Percentiles rank a stretch among this genome's conserved stretches.
Evolutionary conservation across 2,113 vertebrate genomes (phyloP).

Genomic region (Edolisoma coerulescens): DNA sequence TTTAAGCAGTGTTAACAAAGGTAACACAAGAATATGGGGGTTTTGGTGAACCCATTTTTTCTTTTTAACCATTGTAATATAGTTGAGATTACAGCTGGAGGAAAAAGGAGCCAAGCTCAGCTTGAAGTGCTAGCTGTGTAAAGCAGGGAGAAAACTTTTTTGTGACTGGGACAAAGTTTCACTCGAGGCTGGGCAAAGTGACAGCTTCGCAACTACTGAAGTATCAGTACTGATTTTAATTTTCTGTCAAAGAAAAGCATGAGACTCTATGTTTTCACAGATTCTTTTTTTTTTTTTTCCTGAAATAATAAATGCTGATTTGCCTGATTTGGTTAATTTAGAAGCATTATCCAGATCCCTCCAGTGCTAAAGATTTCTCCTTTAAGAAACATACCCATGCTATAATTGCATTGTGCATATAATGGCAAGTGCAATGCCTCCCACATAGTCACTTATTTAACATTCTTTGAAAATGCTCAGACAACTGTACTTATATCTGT

Average conservation of each 20-base stretch:
- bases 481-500: background rate
- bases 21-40: background rate
- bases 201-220: background rate
- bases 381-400: background rate
- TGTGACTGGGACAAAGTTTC: constrained; percentile 40
- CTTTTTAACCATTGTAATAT: background rate
- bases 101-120: background rate
- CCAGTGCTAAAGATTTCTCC: background rate
- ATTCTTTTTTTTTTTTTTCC: background rate
- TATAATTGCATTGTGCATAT: background rate
- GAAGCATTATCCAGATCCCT: background rate
- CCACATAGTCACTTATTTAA: background rate
- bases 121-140: background rate
- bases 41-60: background rate
- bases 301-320: background rate
- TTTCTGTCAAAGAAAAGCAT: background rate
- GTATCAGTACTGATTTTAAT: background rate
- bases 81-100: background rate
- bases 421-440: constrained; percentile 14
- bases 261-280: background rate
- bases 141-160: constrained; percentile 20
- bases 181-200: background rate
- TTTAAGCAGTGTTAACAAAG: background rate
- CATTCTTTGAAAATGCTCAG: background rate
- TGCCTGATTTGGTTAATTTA: background rate